Conservation (phyloP, 2,888 invertebrate species). For the Orthonevra nobilis region DNA sequence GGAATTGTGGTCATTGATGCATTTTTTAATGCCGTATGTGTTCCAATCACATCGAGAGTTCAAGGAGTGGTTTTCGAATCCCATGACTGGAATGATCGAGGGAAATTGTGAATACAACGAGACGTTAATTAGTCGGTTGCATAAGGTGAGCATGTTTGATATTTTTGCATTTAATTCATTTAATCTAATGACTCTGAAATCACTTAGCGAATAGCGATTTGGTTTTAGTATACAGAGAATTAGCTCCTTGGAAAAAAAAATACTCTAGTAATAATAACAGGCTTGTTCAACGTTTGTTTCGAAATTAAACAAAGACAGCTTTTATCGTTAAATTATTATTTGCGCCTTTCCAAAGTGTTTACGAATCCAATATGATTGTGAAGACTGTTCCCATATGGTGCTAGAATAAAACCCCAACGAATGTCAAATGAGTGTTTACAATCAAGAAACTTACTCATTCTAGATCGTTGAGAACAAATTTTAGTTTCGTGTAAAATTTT, state of each 20-base stretch:
- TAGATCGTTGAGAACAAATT: constrained; percentile 46
- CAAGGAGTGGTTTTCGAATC: constrained; percentile 99
- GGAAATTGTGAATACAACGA: constrained; percentile 95
- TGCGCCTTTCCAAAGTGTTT: constrained; percentile 33
- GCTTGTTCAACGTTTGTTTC: not conserved
- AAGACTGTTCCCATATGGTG: not conserved
- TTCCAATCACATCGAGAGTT: constrained; percentile 98
- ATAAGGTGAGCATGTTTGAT: constrained; percentile 84
- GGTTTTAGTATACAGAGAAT: no score
- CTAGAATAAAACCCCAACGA: not conserved
- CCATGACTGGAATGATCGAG: constrained; percentile 97
- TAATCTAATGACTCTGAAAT: no score
- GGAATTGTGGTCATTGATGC: constrained; percentile 99
- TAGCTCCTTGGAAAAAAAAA: not conserved
- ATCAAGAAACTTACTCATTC: constrained; percentile 49
- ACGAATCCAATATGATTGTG: not conserved
- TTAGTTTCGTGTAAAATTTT: no score
- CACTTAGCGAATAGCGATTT: no score
- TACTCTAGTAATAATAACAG: no score
- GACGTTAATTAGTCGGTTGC: constrained; percentile 91
- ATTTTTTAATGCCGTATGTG: constrained; percentile 98
- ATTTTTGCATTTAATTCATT: no score
- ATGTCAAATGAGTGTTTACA: constrained; percentile 35
- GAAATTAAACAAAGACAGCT: not conserved
- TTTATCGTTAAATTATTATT: not conserved